Percentiles rank a stretch among this genome's conserved stretches.
Evolutionary conservation across 2,888 invertebrate species (phyloP).

Genomic region (Schizaphis graminum): DNA sequence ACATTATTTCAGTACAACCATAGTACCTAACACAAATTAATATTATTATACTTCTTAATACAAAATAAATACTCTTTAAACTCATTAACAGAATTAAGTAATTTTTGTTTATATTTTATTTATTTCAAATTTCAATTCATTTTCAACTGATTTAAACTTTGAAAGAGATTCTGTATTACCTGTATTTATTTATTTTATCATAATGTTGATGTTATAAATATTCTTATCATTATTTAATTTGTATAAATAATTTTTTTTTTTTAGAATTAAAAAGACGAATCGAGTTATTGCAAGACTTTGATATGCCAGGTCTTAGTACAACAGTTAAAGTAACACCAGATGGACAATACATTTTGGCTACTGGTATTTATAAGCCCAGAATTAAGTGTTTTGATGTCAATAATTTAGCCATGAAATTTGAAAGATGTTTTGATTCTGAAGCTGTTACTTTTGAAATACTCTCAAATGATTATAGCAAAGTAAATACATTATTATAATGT

Average conservation of each 20-base stretch:
- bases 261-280: slow-evolving; percentile 88
- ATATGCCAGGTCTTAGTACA: slow-evolving; percentile 96
- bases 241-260: slow-evolving; percentile 65
- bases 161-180: no score
- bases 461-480: slow-evolving; percentile 97
- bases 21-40: neutral
- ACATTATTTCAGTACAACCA: neutral
- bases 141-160: neutral
- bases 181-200: neutral
- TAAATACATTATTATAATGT: slow-evolving; percentile 70
- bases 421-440: slow-evolving; percentile 96
- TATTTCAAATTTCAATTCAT: neutral
- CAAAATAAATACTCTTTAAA: neutral
- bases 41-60: neutral
- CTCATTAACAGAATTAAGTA: neutral
- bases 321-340: slow-evolving; percentile 88
- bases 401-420: slow-evolving; percentile 96
- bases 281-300: slow-evolving; percentile 98
- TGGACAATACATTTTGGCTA: slow-evolving; percentile 90
- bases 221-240: neutral
- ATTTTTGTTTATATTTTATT: neutral
- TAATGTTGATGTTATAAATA: neutral
- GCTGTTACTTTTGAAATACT: slow-evolving; percentile 93
- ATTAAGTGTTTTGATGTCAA: slow-evolving; percentile 96
- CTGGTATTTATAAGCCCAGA: slow-evolving; percentile 96